phyloP scores from a whole-genome alignment of 1,140 invertebrate genomes.

The Drosophila ercepeae region DNA sequence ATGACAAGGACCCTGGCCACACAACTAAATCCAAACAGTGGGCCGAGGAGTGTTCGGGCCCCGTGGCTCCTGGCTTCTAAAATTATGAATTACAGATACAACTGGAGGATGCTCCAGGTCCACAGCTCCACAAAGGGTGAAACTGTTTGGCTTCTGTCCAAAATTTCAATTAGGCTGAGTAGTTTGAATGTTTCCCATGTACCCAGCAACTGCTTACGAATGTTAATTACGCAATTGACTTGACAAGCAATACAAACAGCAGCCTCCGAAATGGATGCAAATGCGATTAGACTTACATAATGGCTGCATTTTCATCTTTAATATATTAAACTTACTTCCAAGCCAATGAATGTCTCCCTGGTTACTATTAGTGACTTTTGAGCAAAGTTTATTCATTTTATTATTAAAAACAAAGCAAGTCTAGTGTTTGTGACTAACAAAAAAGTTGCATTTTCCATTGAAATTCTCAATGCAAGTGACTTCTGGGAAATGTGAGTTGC shows the following conservation, averaged over 20 bases:
- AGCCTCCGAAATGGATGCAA: constrained; percentile 24
- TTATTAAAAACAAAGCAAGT: not conserved
- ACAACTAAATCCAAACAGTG: constrained; percentile 12
- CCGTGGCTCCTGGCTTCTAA: constrained; percentile 23
- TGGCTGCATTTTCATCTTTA: constrained; percentile 16
- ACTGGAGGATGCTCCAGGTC: not conserved
- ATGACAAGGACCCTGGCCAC: constrained; percentile 12
- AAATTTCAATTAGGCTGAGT: constrained; percentile 51
- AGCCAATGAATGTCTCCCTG: not conserved
- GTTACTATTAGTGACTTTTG: too few species aligned
- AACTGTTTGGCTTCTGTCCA: constrained; percentile 41
- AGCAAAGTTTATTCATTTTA: too few species aligned
- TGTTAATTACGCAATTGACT: constrained; percentile 79
- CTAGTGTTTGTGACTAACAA: not conserved
- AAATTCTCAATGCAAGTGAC: not conserved
- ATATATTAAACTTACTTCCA: not conserved
- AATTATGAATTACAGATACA: constrained; percentile 44
- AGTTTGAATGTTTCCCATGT: not conserved
- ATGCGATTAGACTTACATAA: constrained; percentile 39
- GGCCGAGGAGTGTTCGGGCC: not conserved
- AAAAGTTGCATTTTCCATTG: not conserved
- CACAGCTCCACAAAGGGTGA: constrained; percentile 7
- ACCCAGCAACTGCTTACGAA: constrained; percentile 35
- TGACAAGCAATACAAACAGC: constrained; percentile 48
- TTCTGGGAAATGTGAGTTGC: too few species aligned